phyloP scores from a whole-genome alignment of 2,888 invertebrate species.

The Petrolisthes cinctipes region DNA sequence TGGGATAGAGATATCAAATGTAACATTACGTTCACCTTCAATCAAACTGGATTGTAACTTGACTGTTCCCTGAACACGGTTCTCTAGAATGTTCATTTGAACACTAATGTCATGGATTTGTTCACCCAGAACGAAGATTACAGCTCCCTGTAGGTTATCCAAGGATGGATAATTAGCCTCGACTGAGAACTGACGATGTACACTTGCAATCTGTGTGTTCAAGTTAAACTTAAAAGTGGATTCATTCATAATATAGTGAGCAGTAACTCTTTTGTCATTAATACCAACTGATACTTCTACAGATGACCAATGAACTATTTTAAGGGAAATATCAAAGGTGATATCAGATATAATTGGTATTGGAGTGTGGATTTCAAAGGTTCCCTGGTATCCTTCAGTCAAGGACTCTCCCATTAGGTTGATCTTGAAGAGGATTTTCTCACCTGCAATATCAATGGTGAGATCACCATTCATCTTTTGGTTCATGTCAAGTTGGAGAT shows the following conservation, averaged over 20 bases:
- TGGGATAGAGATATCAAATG: slow-evolving; percentile 41
- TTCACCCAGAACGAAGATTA: slow-evolving; percentile 19
- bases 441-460: slow-evolving; percentile 45
- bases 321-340: background rate
- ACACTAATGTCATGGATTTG: slow-evolving; percentile 36
- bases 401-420: slow-evolving; percentile 33
- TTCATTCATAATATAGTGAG: slow-evolving; percentile 18
- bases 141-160: slow-evolving; percentile 24
- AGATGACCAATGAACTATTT: background rate
- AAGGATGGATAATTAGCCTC: slow-evolving; percentile 34
- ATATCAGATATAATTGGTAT: slow-evolving; percentile 25
- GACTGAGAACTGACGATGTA: slow-evolving; percentile 30
- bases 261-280: slow-evolving; percentile 29
- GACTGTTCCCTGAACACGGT: slow-evolving; percentile 12
- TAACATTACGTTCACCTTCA: slow-evolving; percentile 22
- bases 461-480: slow-evolving; percentile 41
- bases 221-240: slow-evolving; percentile 22
- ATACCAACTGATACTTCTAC: slow-evolving; percentile 9
- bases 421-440: slow-evolving; percentile 38
- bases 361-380: slow-evolving; percentile 49
- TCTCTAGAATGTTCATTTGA: slow-evolving; percentile 5
- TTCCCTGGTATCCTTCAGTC: slow-evolving; percentile 23
- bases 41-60: slow-evolving; percentile 31
- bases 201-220: background rate
- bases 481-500: slow-evolving; percentile 38